Percentiles rank a stretch among this genome's conserved stretches.
These are phyloP conservation scores for Diplogasteroides magnus DNA, from an alignment of 1,140 invertebrate species.

Conservation along the genomic window DNA sequence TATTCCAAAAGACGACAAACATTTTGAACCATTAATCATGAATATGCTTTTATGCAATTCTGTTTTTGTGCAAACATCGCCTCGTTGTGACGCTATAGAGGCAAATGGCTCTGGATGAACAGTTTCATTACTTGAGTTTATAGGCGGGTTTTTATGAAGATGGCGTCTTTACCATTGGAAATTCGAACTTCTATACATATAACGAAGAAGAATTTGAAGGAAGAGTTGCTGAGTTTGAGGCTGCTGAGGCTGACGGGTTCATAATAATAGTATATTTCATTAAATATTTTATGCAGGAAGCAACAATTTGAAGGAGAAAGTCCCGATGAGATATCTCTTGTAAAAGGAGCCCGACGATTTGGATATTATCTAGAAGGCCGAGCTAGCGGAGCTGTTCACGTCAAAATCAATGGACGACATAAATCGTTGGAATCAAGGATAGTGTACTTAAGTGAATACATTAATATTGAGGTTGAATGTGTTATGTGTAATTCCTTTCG, in stretches of 20 bases:
- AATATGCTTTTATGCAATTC: slow-evolving; percentile 27
- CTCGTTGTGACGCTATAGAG: slow-evolving; percentile 20
- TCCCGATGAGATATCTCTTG: slow-evolving; percentile 59
- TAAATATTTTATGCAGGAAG: background rate
- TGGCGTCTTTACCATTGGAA: slow-evolving; percentile 25
- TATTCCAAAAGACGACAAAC: slow-evolving; percentile 6
- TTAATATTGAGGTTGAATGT: background rate
- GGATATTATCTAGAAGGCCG: slow-evolving; percentile 51
- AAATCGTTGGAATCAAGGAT: background rate
- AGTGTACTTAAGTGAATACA: background rate
- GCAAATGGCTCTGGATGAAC: slow-evolving; percentile 4
- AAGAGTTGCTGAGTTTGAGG: slow-evolving; percentile 6
- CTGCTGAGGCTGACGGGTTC: background rate
- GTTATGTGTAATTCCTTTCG: slow-evolving; percentile 70
- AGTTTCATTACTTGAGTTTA: background rate
- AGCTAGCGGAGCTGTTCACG: background rate
- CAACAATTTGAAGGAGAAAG: slow-evolving; percentile 43
- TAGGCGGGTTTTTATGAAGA: slow-evolving; percentile 17
- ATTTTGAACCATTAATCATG: slow-evolving; percentile 17
- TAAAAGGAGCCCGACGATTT: slow-evolving; percentile 57
- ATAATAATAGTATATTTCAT: slow-evolving; percentile 3
- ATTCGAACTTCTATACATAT: slow-evolving; percentile 23
- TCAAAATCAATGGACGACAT: background rate
- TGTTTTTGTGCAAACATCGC: slow-evolving; percentile 20
- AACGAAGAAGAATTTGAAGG: slow-evolving; percentile 10